Percentiles rank a stretch among this genome's conserved stretches.
These are phyloP conservation scores for Cylloceria caligata DNA, from an alignment of 2,888 invertebrate genomes.

Conservation along the genomic window DNA sequence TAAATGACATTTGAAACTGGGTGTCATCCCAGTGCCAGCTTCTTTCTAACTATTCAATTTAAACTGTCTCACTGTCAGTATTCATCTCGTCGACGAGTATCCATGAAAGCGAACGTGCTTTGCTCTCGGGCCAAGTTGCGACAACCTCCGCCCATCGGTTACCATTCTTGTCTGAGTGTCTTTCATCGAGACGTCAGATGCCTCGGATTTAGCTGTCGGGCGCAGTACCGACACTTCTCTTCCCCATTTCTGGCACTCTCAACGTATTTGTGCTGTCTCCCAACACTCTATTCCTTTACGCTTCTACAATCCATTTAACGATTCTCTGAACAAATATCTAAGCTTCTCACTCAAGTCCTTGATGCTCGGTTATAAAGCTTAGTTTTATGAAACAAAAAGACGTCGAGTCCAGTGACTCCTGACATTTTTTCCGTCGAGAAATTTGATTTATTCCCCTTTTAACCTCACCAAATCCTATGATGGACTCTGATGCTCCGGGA, in stretches of 20 bases:
- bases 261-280: neutral
- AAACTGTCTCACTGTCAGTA: neutral
- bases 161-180: conserved; percentile 24
- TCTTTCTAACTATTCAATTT: neutral
- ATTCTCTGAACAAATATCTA: neutral
- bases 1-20: neutral
- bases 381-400: neutral
- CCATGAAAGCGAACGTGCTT: conserved; percentile 10
- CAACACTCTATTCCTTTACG: neutral
- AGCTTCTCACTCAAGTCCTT: neutral
- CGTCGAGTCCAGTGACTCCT: neutral
- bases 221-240: conserved; percentile 25
- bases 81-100: neutral
- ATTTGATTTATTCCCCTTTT: conserved; percentile 1
- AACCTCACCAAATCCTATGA: neutral
- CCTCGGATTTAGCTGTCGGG: conserved; percentile 22
- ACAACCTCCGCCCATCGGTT: conserved; percentile 18
- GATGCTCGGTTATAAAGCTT: neutral
- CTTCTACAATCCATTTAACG: conserved; percentile 15
- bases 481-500: neutral
- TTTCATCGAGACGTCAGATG: conserved; percentile 19
- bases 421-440: neutral
- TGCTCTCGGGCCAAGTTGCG: conserved; percentile 26
- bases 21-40: neutral
- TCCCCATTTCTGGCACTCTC: neutral